phyloP scores from a whole-genome alignment of 2,113 vertebrate genomes.

The Gavia stellata region DNA sequence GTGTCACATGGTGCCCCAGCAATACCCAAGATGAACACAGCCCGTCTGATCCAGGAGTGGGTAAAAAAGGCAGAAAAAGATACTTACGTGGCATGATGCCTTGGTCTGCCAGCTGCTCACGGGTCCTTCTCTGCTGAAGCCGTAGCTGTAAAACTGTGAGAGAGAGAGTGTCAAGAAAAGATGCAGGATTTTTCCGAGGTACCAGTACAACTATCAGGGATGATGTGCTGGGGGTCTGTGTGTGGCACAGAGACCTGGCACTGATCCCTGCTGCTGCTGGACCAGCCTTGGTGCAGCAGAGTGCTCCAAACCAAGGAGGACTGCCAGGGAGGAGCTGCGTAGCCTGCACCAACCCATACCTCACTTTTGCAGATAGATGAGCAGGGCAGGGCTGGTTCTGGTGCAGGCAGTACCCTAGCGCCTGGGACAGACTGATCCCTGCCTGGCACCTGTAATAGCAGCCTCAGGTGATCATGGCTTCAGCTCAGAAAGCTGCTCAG shows the following conservation, averaged over 20 bases:
- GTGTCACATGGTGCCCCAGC: neutral
- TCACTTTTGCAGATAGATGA: neutral
- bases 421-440: neutral
- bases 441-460: neutral
- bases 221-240: neutral
- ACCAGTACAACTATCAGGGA: neutral
- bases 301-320: neutral
- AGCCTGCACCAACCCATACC: neutral
- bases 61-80: neutral
- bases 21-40: neutral
- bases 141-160: constrained; percentile 93
- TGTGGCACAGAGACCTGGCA: neutral
- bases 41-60: neutral
- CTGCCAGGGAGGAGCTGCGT: neutral
- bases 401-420: neutral
- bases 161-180: constrained; percentile 42
- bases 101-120: constrained; percentile 92
- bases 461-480: neutral
- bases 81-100: constrained; percentile 98
- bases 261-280: neutral
- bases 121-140: constrained; percentile 95
- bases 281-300: neutral
- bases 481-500: neutral
- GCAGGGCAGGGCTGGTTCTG: neutral
- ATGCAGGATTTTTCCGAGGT: neutral